A percentile compares a stretch with the other conserved stretches of the same genome.
These are phyloP conservation scores for Pyrrhura leucotis DNA, from an alignment of 2,797 vertebrate species.

Conservation along the genomic window DNA sequence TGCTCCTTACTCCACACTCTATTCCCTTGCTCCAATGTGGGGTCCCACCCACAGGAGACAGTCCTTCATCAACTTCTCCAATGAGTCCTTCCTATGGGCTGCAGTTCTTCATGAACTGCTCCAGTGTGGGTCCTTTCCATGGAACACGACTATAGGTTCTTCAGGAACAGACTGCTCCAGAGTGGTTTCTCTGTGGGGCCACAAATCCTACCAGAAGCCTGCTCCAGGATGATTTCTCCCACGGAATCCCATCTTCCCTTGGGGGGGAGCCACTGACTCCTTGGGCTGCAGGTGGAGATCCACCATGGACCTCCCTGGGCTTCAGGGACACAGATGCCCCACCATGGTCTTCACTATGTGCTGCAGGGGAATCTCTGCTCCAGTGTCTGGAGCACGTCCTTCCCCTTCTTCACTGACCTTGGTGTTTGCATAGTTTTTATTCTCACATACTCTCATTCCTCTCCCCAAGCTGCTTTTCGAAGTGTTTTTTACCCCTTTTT, in stretches of 20 bases:
- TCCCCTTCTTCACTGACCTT: background rate
- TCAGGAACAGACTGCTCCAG: background rate
- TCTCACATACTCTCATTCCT: background rate
- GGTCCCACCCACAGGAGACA: background rate
- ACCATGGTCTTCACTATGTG: background rate
- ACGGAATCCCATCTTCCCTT: background rate
- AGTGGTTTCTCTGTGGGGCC: background rate
- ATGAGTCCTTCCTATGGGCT: background rate
- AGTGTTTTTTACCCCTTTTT: background rate
- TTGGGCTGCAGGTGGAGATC: accelerated
- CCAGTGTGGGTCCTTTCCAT: background rate
- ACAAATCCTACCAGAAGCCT: background rate
- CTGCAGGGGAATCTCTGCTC: background rate
- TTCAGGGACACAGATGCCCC: background rate
- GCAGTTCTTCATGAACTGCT: background rate
- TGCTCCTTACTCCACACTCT: background rate
- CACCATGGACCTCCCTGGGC: accelerated
- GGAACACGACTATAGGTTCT: background rate
- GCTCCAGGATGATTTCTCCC: accelerated
- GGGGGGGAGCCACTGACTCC: background rate
- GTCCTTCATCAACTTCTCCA: background rate
- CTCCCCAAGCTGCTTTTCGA: background rate
- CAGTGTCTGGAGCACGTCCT: background rate
- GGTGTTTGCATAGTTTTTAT: background rate
- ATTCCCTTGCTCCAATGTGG: background rate